Evolutionary conservation across 2,113 vertebrate genomes (phyloP).

Genomic region (Anguilla japonica): DNA sequence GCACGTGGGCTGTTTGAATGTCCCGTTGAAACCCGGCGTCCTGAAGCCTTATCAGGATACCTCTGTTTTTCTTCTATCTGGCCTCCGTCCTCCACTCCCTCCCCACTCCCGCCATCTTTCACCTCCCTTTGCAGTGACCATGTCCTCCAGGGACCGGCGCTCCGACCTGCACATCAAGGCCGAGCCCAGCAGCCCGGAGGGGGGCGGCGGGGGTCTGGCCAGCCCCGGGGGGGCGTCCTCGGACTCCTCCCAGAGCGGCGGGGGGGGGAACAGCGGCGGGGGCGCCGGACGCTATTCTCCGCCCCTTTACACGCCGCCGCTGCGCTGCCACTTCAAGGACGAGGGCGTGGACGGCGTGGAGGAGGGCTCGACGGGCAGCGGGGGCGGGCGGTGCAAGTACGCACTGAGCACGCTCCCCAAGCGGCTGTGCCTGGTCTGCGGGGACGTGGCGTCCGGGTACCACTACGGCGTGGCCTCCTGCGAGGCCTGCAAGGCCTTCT

Average conservation of each 20-base stretch:
- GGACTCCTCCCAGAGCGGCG: conserved; percentile 79
- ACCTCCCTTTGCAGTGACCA: conserved; percentile 56
- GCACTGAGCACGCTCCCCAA: conserved; percentile 85
- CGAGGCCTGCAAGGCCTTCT: conserved; percentile 90
- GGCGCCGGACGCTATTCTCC: conserved; percentile 70
- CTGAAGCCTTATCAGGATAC: too few relatives aligned
- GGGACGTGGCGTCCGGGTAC: conserved; percentile 87
- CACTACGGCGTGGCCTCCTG: conserved; percentile 89
- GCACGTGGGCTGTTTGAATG: too few relatives aligned
- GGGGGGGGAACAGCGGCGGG: conserved; percentile 63
- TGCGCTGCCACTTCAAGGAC: conserved; percentile 82
- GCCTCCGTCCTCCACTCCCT: neutral
- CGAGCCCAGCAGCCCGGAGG: conserved; percentile 87
- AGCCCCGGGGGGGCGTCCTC: conserved; percentile 85
- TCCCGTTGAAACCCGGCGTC: too few relatives aligned
- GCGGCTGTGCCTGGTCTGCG: conserved; percentile 86
- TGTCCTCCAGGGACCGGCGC: conserved; percentile 86
- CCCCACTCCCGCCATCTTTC: neutral
- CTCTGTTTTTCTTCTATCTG: neutral
- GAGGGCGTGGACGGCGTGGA: conserved; percentile 71
- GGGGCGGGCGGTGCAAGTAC: conserved; percentile 77
- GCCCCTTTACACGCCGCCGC: conserved; percentile 74
- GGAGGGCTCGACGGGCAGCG: conserved; percentile 69
- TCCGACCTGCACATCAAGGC: conserved; percentile 87
- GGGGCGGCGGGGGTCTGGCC: conserved; percentile 73